These are phyloP conservation scores for Sciurus vulgaris DNA, from an alignment of 2,797 vertebrate genomes.

Conservation along the genomic window DNA sequence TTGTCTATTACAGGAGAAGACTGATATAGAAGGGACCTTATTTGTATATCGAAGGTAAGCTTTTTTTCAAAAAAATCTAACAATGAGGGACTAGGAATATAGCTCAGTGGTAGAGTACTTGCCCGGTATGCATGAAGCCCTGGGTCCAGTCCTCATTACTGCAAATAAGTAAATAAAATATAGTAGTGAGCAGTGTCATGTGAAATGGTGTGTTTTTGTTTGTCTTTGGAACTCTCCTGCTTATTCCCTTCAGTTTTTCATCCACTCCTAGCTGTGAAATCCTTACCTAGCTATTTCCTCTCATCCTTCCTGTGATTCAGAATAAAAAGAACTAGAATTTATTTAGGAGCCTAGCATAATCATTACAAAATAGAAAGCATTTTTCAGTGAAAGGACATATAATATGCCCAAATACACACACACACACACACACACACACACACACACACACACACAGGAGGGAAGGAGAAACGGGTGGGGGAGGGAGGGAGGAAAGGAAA, in stretches of 20 bases:
- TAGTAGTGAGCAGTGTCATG: neutral
- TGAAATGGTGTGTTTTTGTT: neutral
- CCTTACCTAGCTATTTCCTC: slow-evolving; percentile 7
- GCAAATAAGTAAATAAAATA: neutral
- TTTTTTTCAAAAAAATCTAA: neutral
- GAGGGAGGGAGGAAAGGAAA: too few species aligned
- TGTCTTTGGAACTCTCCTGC: slow-evolving; percentile 2
- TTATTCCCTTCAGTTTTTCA: neutral
- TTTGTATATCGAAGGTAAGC: slow-evolving; percentile 97
- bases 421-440: too few species aligned
- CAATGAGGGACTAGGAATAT: neutral
- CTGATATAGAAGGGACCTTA: slow-evolving; percentile 97
- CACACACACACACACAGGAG: too few species aligned
- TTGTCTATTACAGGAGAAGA: slow-evolving; percentile 94
- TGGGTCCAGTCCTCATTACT: neutral
- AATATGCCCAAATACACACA: neutral
- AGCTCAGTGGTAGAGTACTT: neutral
- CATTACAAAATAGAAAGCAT: neutral
- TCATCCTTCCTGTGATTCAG: slow-evolving; percentile 33
- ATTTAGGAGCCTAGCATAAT: slow-evolving; percentile 22
- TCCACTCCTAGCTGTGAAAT: neutral
- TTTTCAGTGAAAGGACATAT: slow-evolving; percentile 33
- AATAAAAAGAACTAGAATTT: slow-evolving; percentile 23
- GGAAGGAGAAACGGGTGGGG: too few species aligned
- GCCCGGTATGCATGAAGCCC: neutral